phyloP scores from a whole-genome alignment of 1,140 invertebrate species.

The Helicorthomorpha holstii region DNA sequence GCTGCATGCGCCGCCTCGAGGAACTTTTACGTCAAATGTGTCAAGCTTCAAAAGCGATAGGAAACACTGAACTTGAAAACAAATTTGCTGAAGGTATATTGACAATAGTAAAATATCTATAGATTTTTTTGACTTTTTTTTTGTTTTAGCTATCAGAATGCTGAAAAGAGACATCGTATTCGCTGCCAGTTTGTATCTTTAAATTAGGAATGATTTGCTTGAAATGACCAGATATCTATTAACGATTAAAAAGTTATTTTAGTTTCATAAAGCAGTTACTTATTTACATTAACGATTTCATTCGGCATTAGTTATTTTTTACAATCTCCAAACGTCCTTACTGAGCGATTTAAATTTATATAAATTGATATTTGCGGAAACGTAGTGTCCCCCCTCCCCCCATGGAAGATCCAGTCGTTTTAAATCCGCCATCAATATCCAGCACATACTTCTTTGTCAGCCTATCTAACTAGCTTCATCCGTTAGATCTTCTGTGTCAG shows the following conservation, averaged over 20 bases:
- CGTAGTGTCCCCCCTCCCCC: not conserved
- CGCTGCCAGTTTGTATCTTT: conserved; percentile 94
- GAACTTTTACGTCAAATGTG: conserved; percentile 88
- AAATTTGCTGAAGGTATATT: conserved; percentile 73
- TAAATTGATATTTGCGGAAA: not conserved
- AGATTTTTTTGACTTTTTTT: conserved; percentile 9
- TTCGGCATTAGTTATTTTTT: too few relatives aligned
- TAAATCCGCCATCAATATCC: not conserved
- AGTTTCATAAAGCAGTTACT: too few relatives aligned
- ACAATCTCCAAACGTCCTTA: too few relatives aligned
- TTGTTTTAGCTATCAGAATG: conserved; percentile 45
- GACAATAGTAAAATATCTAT: conserved; percentile 1
- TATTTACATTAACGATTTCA: too few relatives aligned
- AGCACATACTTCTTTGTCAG: too few relatives aligned
- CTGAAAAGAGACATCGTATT: conserved; percentile 98
- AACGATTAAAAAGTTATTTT: too few relatives aligned
- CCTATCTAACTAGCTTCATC: conserved; percentile 11
- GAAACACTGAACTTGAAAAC: conserved; percentile 85
- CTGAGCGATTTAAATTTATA: too few relatives aligned
- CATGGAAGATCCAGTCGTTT: not conserved
- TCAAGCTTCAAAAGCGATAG: conserved; percentile 92
- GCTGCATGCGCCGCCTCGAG: conserved; percentile 90
- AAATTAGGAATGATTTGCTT: too few relatives aligned
- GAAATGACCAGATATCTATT: too few relatives aligned
- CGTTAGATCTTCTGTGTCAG: conserved; percentile 37